Evolutionary conservation across 2,113 vertebrate species (phyloP), one percentile per base, ranked within the genome.

Genomic region (Phylloscopus whistleri): DNA sequence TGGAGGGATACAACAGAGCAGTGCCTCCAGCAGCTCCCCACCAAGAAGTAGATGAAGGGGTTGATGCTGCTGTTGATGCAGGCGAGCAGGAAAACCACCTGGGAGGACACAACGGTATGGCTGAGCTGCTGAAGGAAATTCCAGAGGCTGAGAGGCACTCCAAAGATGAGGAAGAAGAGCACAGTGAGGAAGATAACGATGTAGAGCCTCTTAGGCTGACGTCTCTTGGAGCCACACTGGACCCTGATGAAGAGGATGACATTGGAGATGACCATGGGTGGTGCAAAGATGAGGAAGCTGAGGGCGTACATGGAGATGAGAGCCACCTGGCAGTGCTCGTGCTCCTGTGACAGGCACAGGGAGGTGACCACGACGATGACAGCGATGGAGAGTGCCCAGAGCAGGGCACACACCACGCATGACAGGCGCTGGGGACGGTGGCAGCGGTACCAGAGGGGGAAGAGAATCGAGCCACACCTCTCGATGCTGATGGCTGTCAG

Each of bases 331-430:
- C 87, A 93, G 82, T 19, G 58, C 14, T 86, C 2, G 0, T 58
- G 13, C 58, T 84, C 28, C 0, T 49, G 52, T 5, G 7, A 48
- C 21, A 97, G 92, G 87, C 98, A 98, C 82, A 97, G 91, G 52
- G 90, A 96, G 0, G 97, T 93, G n/a, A 98, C 96, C 10, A 52
- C 15, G 27, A 80, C 69, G 9, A 97, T 95, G 67, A 97, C 72
- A 52, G 94, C 0, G 7, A 96, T 58, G 8, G 97, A 94, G 70
- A 98, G 75, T 2, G 58, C 30, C 97, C 98, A 98, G 75, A 98
- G 96, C 75, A 97, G 84, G 51, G 37, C 48, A 16, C 97, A 97
- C 72, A 92, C 62, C 68, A 92, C 20, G 0, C 83, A 84, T 0
- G 98, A 97, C 16, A 62, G 63, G 83, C 2, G 12, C 74, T 53